Evolutionary conservation across 2,113 vertebrate species (phyloP), one percentile per base, ranked within the genome.

Genomic region (Eretmochelys imbricata): DNA sequence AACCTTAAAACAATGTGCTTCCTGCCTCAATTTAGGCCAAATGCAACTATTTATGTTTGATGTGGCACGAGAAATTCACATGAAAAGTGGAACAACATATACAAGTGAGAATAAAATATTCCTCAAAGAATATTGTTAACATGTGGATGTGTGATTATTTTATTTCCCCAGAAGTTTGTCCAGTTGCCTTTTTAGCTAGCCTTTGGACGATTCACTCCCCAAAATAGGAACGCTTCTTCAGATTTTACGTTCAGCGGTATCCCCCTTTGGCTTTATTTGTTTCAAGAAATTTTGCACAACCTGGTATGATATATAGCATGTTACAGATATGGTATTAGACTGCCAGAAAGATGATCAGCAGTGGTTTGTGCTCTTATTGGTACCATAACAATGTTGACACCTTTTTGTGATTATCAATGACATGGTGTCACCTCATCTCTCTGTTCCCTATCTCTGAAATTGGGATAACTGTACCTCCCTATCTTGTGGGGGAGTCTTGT

Each of bases 281-380:
- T 38, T 3, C 3, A 1, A n/a, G 42, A 19, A 48, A 25, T 85
- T 87, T 50, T 35, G 1, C 57, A 2, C 12, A 12, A 13, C 38
- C 9, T 46, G 72, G 46, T 75, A 24, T 5, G 24, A 6, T 42
- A 42, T 83, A 42, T 83, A 7, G 1, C 2, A 10, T 89, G n/a
- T 53, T 55, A 8, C 0, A 0, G 17, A 46, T 76, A 46, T 10
- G 86, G 49, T 31, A 75, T 84, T 17, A 65, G 92, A 46, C 3
- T 31, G 4, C 0, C 0, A 25, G 65, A 25, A 10, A 4, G 24
- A 10, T 16, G 29, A 42, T 57, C 31, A 90, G 11, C 31, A 8
- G 8, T 51, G 1, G 0, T 9, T 59, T 87, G 65, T 50, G 22
- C 50, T 62, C 10, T 57, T 53, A 65, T 42, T 75, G 6, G 2